Evolutionary conservation across 2,888 invertebrate species (phyloP).

Genomic region (Acanthosoma haemorrhoidale): DNA sequence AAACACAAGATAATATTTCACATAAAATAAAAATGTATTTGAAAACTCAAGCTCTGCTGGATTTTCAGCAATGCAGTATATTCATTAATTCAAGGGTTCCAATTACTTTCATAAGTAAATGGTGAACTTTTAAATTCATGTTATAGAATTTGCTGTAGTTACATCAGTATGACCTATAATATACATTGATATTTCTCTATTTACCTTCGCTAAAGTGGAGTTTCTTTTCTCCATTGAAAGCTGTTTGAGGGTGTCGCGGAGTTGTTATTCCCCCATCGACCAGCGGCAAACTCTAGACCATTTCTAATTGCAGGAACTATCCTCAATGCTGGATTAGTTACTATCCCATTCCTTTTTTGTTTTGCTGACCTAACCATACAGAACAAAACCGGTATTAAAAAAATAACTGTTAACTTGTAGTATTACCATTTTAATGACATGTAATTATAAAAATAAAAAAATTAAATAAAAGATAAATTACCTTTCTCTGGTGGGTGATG

Average conservation of each 20-base stretch:
- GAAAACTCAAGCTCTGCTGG: too few relatives aligned
- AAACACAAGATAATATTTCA: too few relatives aligned
- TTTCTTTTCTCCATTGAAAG: conserved; percentile 81
- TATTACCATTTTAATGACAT: not conserved
- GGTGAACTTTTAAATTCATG: too few relatives aligned
- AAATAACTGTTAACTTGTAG: not conserved
- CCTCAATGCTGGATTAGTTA: conserved; percentile 79
- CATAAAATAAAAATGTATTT: too few relatives aligned
- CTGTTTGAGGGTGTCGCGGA: conserved; percentile 55
- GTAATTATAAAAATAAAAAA: not conserved
- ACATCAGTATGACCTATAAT: too few relatives aligned
- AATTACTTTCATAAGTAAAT: too few relatives aligned
- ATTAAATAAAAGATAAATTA: conserved; percentile 18
- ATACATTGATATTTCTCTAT: not conserved
- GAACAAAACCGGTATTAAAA: conserved; percentile 39
- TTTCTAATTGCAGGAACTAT: conserved; percentile 71
- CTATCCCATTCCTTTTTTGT: conserved; percentile 76
- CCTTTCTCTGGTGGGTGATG: conserved; percentile 41
- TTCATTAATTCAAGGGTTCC: too few relatives aligned
- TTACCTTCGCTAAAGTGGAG: conserved; percentile 54
- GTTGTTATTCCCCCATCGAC: conserved; percentile 49
- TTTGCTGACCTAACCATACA: conserved; percentile 50
- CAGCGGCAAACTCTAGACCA: conserved; percentile 59
- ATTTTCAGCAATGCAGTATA: too few relatives aligned
- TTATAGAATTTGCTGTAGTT: too few relatives aligned